Evolutionary conservation across 2,113 vertebrate species (phyloP).

Genomic region (Elachura formosa): DNA sequence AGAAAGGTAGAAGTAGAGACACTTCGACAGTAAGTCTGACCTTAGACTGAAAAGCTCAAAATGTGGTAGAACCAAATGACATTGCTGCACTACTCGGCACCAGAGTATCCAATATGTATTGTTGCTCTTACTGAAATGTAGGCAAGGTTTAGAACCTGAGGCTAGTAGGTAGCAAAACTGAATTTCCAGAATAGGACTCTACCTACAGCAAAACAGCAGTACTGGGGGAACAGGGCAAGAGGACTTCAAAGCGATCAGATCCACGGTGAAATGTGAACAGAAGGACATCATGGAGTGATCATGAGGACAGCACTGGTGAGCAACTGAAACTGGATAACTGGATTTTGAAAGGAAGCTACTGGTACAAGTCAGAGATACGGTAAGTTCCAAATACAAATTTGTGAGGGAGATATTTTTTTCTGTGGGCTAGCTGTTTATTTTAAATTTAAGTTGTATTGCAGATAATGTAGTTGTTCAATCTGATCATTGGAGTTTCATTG

Average conservation of each 20-base stretch:
- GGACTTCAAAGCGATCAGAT: neutral
- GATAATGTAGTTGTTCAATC: neutral
- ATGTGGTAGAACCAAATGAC: neutral
- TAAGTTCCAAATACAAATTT: neutral
- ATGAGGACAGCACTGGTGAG: neutral
- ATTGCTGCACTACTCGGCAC: neutral
- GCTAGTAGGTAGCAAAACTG: neutral
- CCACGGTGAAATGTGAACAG: fast-evolving
- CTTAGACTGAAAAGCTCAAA: neutral
- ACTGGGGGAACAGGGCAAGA: neutral
- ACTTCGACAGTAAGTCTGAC: neutral
- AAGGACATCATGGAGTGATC: neutral
- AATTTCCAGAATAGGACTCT: neutral
- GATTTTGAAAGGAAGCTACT: neutral
- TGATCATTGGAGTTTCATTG: neutral
- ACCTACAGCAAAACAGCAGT: neutral
- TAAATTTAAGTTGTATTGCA: neutral
- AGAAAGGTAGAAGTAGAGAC: neutral
- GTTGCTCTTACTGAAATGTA: neutral
- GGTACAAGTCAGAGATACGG: neutral
- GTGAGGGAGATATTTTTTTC: neutral
- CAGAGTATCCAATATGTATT: neutral
- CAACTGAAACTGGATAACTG: neutral
- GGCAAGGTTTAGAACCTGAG: neutral
- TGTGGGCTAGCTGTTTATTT: neutral